These are phyloP conservation scores for Scaptomyza graminum DNA, from an alignment of 1,140 invertebrate species.

Conservation along the genomic window DNA sequence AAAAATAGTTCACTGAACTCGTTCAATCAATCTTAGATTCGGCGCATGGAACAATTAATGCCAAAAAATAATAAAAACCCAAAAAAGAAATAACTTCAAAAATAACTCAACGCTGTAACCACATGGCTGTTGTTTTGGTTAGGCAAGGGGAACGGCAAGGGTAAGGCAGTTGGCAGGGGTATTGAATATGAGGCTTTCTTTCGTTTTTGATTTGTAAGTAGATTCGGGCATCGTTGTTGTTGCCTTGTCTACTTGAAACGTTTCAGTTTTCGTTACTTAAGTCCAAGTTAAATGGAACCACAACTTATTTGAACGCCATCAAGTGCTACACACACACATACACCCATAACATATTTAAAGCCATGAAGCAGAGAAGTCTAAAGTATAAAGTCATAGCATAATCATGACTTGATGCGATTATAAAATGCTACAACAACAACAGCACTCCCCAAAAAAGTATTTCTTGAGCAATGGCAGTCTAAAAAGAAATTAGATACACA, in stretches of 20 bases:
- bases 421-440: constrained; percentile 60
- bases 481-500: constrained; percentile 80
- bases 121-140: constrained; percentile 34
- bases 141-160: not conserved
- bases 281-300: constrained; percentile 81
- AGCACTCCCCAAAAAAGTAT: constrained; percentile 6
- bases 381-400: constrained; percentile 65
- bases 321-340: constrained; percentile 60
- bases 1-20: constrained; percentile 48
- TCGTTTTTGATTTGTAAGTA: constrained; percentile 55
- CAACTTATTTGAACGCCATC: constrained; percentile 80
- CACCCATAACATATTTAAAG: constrained; percentile 31
- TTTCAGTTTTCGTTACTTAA: constrained; percentile 69
- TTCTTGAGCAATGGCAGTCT: constrained; percentile 44
- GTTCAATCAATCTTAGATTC: constrained; percentile 81
- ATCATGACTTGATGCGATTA: constrained; percentile 83
- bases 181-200: constrained; percentile 53
- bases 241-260: constrained; percentile 67
- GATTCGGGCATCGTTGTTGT: constrained; percentile 42
- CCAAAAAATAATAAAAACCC: constrained; percentile 52
- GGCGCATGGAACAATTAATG: constrained; percentile 79
- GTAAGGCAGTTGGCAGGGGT: constrained; percentile 7
- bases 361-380: constrained; percentile 39
- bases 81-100: constrained; percentile 24
- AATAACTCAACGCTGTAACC: constrained; percentile 56